phyloP scores from a whole-genome alignment of 1,140 invertebrate species.

The Drosophila murphyi region DNA sequence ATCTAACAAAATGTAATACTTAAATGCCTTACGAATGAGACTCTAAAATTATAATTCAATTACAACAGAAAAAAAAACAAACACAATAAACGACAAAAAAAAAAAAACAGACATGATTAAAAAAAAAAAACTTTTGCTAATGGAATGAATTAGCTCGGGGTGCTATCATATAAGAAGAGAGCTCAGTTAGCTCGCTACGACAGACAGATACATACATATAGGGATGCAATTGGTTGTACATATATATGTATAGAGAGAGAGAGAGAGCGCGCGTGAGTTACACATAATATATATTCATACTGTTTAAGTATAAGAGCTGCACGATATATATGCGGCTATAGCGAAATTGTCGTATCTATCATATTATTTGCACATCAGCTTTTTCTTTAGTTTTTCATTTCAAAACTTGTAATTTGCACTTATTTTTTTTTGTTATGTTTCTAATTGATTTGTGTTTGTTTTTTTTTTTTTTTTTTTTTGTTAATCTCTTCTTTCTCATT shows the following conservation, averaged over 20 bases:
- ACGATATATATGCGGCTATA: constrained; percentile 29
- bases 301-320: not conserved
- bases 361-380: constrained; percentile 23
- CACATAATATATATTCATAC: constrained; percentile 24
- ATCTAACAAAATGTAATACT: constrained; percentile 69
- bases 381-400: constrained; percentile 2
- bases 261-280: constrained; percentile 33
- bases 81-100: constrained; percentile 13
- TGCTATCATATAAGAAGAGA: constrained; percentile 26
- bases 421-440: constrained; percentile 17
- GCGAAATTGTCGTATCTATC: constrained; percentile 30
- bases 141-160: constrained; percentile 68
- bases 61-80: constrained; percentile 26
- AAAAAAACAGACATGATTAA: not conserved
- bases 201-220: constrained; percentile 42
- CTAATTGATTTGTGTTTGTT: constrained; percentile 36
- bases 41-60: constrained; percentile 41
- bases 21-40: constrained; percentile 51
- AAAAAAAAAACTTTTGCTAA: constrained; percentile 61
- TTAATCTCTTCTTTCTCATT: not conserved
- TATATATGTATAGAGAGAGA: constrained; percentile 19
- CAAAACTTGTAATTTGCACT: constrained; percentile 36
- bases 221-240: constrained; percentile 21
- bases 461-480: constrained; percentile 20
- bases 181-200: constrained; percentile 33